phyloP scores from a whole-genome alignment of 1,140 invertebrate species.

The Laupala kohalensis region DNA sequence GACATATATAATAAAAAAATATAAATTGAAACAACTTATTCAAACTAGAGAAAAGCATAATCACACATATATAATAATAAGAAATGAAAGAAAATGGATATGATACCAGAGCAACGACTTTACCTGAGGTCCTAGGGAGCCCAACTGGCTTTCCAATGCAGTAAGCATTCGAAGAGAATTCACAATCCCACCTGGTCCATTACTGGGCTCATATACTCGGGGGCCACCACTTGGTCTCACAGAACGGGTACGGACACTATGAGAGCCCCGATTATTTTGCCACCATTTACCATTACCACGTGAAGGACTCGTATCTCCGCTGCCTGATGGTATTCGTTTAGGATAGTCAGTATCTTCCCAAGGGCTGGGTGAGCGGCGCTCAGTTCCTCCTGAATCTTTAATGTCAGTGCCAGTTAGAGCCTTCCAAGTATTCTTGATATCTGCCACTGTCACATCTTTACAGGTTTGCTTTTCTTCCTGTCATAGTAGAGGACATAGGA shows the following conservation, averaged over 20 bases:
- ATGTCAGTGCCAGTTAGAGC: slow-evolving; percentile 21
- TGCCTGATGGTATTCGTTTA: background rate
- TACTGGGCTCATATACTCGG: background rate
- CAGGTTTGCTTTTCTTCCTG: slow-evolving; percentile 8
- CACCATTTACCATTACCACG: background rate
- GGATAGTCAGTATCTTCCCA: slow-evolving; percentile 16
- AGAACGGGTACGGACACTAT: background rate
- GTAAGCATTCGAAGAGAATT: slow-evolving; percentile 56
- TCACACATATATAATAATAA: no score
- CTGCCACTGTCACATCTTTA: slow-evolving; percentile 19
- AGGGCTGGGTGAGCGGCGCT: slow-evolving; percentile 17
- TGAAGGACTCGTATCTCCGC: background rate
- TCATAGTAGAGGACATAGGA: no score
- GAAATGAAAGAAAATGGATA: no score
- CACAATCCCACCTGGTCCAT: slow-evolving; percentile 32
- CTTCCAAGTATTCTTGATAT: slow-evolving; percentile 24
- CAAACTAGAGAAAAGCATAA: no score
- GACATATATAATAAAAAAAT: no score
- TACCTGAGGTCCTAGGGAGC: slow-evolving; percentile 62
- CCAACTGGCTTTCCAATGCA: slow-evolving; percentile 64
- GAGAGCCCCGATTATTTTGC: background rate
- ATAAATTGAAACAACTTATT: no score
- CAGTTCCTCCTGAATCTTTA: slow-evolving; percentile 8
- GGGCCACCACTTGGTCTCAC: background rate
- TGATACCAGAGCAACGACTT: no score